phyloP scores from a whole-genome alignment of 2,113 vertebrate genomes.

The Odobenus rosmarus region DNA sequence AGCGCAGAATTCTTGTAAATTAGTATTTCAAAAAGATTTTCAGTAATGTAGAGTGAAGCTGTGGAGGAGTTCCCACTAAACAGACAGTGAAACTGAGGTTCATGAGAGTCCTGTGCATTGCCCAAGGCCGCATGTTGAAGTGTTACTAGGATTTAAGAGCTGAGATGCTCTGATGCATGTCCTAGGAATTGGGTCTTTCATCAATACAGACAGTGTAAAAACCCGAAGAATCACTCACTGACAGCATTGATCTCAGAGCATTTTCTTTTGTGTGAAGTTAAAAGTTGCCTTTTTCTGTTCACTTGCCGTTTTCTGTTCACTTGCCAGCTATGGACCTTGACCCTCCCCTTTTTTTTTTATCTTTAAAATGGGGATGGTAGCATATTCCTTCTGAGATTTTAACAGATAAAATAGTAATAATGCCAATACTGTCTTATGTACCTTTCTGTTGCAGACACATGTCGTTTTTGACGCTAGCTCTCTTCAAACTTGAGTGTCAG shows the following conservation, averaged over 20 bases:
- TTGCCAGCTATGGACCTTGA: background rate
- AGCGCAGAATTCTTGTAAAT: background rate
- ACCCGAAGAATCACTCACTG: background rate
- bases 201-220: background rate
- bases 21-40: background rate
- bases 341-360: background rate
- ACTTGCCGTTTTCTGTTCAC: background rate
- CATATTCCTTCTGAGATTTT: background rate
- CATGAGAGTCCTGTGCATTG: accelerated
- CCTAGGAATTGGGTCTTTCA: background rate
- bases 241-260: background rate
- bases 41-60: background rate
- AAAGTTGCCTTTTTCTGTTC: background rate
- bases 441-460: background rate
- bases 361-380: background rate
- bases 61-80: background rate
- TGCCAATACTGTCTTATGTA: background rate
- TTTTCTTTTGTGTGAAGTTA: background rate
- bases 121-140: accelerated
- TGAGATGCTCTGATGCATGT: background rate
- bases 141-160: background rate
- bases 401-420: background rate
- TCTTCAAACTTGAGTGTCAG: background rate
- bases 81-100: accelerated
- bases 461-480: background rate